phyloP scores from a whole-genome alignment of 2,113 vertebrate species.

The Heptranchias perlo region DNA sequence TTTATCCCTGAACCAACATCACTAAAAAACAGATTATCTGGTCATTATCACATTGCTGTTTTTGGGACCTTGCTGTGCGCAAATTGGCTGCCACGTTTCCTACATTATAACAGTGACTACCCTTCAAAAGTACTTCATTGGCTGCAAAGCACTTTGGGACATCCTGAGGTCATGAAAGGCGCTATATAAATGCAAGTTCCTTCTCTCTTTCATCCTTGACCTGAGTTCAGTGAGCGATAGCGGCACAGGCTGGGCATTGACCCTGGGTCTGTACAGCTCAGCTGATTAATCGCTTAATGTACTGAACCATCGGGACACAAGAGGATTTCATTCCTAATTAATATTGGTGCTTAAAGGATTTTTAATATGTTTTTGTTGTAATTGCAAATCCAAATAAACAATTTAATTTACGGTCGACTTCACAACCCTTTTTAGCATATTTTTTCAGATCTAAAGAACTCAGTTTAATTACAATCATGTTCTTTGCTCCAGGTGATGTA shows the following conservation, averaged over 20 bases:
- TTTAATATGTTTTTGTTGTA: neutral
- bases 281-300: neutral
- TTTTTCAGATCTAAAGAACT: slow-evolving; percentile 18
- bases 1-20: neutral
- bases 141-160: too few relatives aligned
- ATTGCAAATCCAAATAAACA: slow-evolving; percentile 20
- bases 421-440: slow-evolving; percentile 25
- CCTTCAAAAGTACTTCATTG: too few relatives aligned
- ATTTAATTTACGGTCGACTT: slow-evolving; percentile 16
- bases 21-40: neutral
- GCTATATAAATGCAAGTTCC: too few relatives aligned
- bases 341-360: neutral
- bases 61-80: neutral
- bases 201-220: neutral
- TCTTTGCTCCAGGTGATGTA: slow-evolving; percentile 15
- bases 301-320: neutral
- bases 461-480: slow-evolving; percentile 28
- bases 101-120: neutral
- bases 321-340: neutral
- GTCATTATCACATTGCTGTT: neutral
- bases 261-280: neutral
- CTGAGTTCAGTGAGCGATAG: neutral
- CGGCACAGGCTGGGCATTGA: neutral
- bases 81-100: neutral
- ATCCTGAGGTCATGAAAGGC: too few relatives aligned